Base-by-base conservation (phyloP, 2,113 vertebrate species). In the Lophochroa leadbeateri region DNA sequence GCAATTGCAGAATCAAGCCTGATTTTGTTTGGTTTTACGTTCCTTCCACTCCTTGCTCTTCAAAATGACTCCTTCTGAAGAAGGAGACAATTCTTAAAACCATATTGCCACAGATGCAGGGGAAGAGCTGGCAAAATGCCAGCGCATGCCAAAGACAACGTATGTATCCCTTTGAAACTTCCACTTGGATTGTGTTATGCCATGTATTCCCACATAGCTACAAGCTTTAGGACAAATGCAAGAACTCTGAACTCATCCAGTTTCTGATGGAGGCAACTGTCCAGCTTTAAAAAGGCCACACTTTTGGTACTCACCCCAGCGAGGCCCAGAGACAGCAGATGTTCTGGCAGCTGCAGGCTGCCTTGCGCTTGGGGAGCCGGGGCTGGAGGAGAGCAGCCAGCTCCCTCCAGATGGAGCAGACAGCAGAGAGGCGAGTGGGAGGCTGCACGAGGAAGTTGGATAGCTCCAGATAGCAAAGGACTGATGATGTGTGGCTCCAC, bases 291-390 rank as follows among this genome's bases (percentile, higher is more conserved):
- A 53, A 93, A 85, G 94, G 81, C 92, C 2, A 0, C 82, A 91
- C 46, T 95, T 92, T 91, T 77, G 89, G 93, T 96, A 27, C 80
- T 87, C 91, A 88, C 88, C 89, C 87, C 71, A 57, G 87, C 8
- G 4, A 91, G 88, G 82, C 90, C 91, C 91, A 96, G 74, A 95
- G 91, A 96, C 95, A 94, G 85, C 97, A 97, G 97, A 97, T 97
- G 97, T 97, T 95, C 97, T 97, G 97, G 97, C 97, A 96, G 94
- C 93, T 76, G 95, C 86, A 28, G 80, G 39, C 93, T 64, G 86
- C 80, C 33, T 79, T 17, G 86, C 4, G 19, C 94, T 64, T 5
- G 0, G 90, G 92, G 88, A 91, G 85, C 79, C 3, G 14, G 95
- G 81, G 87, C 94, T 81, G 83, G 61, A 65, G 91, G 86, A 92